These are phyloP conservation scores for Strigamia maritima DNA, from an alignment of 2,888 invertebrate species.

Conservation along the genomic window DNA sequence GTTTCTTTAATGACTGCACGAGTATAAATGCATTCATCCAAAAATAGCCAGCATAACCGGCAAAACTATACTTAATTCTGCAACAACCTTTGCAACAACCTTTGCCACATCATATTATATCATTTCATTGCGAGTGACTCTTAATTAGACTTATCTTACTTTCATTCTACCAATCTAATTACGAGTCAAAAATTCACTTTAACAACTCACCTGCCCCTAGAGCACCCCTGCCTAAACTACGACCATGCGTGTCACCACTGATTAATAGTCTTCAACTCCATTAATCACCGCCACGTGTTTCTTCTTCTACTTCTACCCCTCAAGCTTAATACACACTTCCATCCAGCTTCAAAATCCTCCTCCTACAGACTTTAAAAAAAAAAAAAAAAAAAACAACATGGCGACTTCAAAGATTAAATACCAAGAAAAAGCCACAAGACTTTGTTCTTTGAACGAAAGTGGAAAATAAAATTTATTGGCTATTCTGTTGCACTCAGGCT, in stretches of 20 bases:
- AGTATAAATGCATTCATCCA: too few relatives aligned
- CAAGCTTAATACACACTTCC: not conserved
- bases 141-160: constrained; percentile 20
- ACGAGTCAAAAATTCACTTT: constrained; percentile 31
- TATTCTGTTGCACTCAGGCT: constrained; percentile 28
- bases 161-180: constrained; percentile 30
- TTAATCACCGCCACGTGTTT: constrained; percentile 27
- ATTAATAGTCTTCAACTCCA: constrained; percentile 30
- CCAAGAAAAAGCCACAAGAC: constrained; percentile 32
- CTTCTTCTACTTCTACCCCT: not conserved
- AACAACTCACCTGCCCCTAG: constrained; percentile 24
- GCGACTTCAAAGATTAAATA: constrained; percentile 34
- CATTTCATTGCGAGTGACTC: constrained; percentile 4
- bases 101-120: not conserved
- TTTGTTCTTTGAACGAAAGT: constrained; percentile 30
- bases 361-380: too few relatives aligned
- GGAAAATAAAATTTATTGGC: constrained; percentile 28
- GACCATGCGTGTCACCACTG: constrained; percentile 19
- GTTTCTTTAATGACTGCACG: too few relatives aligned
- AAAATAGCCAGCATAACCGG: not conserved
- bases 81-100: constrained; percentile 19
- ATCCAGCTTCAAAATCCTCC: not conserved
- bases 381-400: not conserved
- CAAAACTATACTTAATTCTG: not conserved
- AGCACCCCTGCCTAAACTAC: not conserved